Evolutionary conservation across 2,113 vertebrate species (phyloP).

Genomic region (Octodon degus): DNA sequence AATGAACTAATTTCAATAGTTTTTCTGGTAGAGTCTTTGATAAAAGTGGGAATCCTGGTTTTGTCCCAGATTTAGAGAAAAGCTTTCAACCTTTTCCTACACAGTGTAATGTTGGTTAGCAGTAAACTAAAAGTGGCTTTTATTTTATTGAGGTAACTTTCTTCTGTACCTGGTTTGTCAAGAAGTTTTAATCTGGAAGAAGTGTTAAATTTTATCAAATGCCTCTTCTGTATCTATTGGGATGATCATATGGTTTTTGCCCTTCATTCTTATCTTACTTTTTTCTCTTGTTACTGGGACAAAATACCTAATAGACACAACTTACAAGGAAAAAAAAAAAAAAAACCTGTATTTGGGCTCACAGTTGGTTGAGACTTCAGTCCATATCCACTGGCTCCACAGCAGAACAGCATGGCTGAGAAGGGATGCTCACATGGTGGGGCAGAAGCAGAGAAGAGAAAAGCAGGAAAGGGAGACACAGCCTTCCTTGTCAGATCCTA

Average conservation of each 20-base stretch:
- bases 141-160: background rate
- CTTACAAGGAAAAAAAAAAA: background rate
- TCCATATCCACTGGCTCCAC: too few species aligned
- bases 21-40: background rate
- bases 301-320: too few species aligned
- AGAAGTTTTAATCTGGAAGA: background rate
- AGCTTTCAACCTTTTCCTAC: background rate
- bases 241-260: background rate
- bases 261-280: background rate
- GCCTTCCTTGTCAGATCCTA: background rate
- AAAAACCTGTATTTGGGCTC: background rate
- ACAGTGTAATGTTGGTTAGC: background rate
- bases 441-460: background rate
- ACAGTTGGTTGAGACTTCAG: background rate
- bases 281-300: background rate
- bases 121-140: background rate
- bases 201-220: background rate
- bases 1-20: background rate
- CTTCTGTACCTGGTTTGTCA: background rate
- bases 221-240: background rate
- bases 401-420: background rate
- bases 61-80: background rate
- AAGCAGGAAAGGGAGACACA: background rate
- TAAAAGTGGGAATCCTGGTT: background rate
- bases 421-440: background rate